Percentiles rank a stretch among this genome's conserved stretches.
These are phyloP conservation scores for Stigmatopora argus DNA, from an alignment of 2,113 vertebrate species.

Conservation along the genomic window DNA sequence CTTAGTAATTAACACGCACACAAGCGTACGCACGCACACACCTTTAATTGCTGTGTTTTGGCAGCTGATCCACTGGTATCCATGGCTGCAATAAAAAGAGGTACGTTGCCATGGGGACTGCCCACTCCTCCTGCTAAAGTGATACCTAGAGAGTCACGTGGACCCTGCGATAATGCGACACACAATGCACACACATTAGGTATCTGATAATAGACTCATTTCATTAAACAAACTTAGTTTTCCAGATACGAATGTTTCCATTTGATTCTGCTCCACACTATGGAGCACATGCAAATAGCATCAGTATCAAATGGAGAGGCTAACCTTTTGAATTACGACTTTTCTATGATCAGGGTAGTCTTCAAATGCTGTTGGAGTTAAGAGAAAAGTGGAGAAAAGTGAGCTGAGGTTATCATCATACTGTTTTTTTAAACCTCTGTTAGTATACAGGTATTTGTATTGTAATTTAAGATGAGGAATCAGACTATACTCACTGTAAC, in stretches of 20 bases:
- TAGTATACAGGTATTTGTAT: not conserved
- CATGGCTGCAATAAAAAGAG: slow-evolving; percentile 88
- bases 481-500: slow-evolving; percentile 26
- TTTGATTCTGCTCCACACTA: not conserved
- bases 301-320: not conserved
- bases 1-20: not conserved
- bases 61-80: slow-evolving; percentile 82
- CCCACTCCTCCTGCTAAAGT: slow-evolving; percentile 83
- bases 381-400: not conserved
- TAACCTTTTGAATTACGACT: slow-evolving; percentile 58
- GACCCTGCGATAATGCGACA: slow-evolving; percentile 62
- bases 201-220: not conserved
- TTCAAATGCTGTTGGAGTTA: slow-evolving; percentile 27
- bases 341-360: slow-evolving; percentile 25
- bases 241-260: no score
- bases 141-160: slow-evolving; percentile 80
- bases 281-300: not conserved
- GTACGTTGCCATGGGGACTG: slow-evolving; percentile 83
- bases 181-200: not conserved
- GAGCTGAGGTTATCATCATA: not conserved
- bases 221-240: not conserved
- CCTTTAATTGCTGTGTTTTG: slow-evolving; percentile 83
- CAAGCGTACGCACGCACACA: slow-evolving; percentile 31
- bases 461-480: not conserved
- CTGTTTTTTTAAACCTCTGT: not conserved